Evolutionary conservation across 2,113 vertebrate genomes (phyloP).

Genomic region (Triplophysa tibetana): DNA sequence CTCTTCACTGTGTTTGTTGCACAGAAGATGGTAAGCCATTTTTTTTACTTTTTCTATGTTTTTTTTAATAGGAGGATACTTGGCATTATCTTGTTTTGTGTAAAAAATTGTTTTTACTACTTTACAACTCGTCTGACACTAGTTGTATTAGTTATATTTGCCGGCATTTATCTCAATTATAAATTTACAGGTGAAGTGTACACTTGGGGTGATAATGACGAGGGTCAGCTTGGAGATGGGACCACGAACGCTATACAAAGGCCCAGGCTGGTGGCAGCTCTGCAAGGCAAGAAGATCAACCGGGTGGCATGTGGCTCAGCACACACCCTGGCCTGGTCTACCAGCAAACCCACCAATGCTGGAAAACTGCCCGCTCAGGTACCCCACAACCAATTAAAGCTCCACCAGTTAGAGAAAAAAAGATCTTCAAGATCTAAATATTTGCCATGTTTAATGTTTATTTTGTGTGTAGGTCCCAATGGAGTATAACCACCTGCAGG

Average conservation of each 20-base stretch:
- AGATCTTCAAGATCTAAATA: no score
- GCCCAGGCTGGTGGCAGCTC: constrained; percentile 90
- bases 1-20: constrained; percentile 98
- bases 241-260: constrained; percentile 98
- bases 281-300: constrained; percentile 99
- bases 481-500: constrained; percentile 98
- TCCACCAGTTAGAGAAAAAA: background rate
- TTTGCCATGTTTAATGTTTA: constrained; percentile 16
- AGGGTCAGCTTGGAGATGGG: constrained; percentile 96
- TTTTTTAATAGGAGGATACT: no score
- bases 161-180: background rate
- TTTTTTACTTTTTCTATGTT: background rate
- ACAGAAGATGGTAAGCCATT: constrained; percentile 89
- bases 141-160: constrained; percentile 29
- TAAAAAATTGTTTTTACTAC: no score
- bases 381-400: background rate
- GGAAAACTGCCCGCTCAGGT: constrained; percentile 96
- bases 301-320: constrained; percentile 96
- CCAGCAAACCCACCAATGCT: constrained; percentile 95
- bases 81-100: no score
- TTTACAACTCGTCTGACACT: background rate
- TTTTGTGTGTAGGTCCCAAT: constrained; percentile 85
- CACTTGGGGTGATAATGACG: constrained; percentile 98
- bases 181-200: constrained; percentile 88
- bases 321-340: constrained; percentile 97